Evolutionary conservation across 2,888 invertebrate species (phyloP).

Genomic region (Tetranychus piercei): DNA sequence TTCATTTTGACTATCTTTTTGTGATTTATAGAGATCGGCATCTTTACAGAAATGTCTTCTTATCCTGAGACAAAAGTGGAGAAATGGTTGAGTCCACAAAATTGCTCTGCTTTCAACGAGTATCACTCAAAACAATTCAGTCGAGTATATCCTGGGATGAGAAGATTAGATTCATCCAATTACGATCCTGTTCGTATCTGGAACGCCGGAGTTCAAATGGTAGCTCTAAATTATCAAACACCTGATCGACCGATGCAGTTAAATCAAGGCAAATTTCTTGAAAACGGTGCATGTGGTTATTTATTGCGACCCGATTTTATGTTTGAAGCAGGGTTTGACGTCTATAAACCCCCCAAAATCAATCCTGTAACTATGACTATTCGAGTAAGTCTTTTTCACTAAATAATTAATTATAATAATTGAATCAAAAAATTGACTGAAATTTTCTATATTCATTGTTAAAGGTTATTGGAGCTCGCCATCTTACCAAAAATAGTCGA

Average conservation of each 20-base stretch:
- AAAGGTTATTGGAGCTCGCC: slow-evolving; percentile 13
- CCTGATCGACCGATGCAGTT: slow-evolving; percentile 85
- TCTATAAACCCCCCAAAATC: slow-evolving; percentile 39
- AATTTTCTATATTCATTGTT: neutral
- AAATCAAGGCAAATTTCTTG: slow-evolving; percentile 75
- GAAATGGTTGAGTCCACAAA: slow-evolving; percentile 48
- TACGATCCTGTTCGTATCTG: slow-evolving; percentile 86
- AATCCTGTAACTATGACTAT: slow-evolving; percentile 48
- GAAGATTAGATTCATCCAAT: slow-evolving; percentile 87
- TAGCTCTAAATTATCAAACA: slow-evolving; percentile 92
- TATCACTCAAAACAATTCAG: slow-evolving; percentile 51
- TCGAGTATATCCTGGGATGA: slow-evolving; percentile 72
- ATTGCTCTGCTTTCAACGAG: slow-evolving; percentile 27
- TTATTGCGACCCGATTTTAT: slow-evolving; percentile 75
- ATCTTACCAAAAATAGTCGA: slow-evolving; percentile 32
- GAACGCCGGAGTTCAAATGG: slow-evolving; percentile 92
- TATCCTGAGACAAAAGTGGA: slow-evolving; percentile 92
- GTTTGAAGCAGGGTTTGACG: slow-evolving; percentile 47
- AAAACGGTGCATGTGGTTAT: slow-evolving; percentile 83
- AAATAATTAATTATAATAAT: neutral
- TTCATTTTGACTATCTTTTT: neutral
- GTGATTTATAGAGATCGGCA: slow-evolving; percentile 33
- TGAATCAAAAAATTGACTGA: neutral
- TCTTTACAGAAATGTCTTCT: slow-evolving; percentile 91
- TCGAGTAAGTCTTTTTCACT: slow-evolving; percentile 34